Conservation (phyloP, 2,888 invertebrate species). For the Eupithecia subumbrata region DNA sequence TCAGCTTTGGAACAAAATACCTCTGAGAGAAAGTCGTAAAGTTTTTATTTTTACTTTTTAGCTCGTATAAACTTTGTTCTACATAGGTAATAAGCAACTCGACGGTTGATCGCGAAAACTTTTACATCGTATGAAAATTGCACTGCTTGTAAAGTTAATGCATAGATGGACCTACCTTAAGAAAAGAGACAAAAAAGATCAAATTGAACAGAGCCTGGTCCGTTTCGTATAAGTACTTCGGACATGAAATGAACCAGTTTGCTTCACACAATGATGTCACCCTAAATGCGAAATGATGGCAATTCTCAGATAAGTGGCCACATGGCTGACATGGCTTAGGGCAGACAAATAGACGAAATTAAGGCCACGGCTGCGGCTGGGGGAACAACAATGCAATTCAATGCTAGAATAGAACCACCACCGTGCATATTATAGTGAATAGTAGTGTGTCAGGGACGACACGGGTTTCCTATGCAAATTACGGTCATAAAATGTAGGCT, state of each 20-base stretch:
- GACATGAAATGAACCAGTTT: constrained; percentile 20
- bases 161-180: neutral
- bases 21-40: neutral
- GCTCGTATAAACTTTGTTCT: constrained; percentile 4
- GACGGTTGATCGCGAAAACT: neutral
- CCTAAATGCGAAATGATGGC: constrained; percentile 22
- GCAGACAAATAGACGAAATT: constrained; percentile 38
- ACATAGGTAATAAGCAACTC: neutral
- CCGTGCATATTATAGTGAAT: constrained; percentile 19
- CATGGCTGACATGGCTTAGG: constrained; percentile 22
- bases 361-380: constrained; percentile 39
- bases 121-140: neutral
- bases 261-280: constrained; percentile 18
- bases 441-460: constrained; percentile 35
- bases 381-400: constrained; percentile 40
- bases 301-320: constrained; percentile 27
- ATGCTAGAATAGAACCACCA: constrained; percentile 33
- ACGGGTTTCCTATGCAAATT: constrained; percentile 43
- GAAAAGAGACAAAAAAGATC: neutral
- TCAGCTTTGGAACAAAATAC: neutral
- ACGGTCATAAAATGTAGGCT: constrained; percentile 37
- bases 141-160: neutral
- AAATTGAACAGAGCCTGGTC: constrained; percentile 2
- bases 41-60: neutral
- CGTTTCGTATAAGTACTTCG: neutral